Evolutionary conservation across 2,888 invertebrate genomes (phyloP), one percentile per base, ranked within the genome.

Genomic region (Silvanus unidentatus): DNA sequence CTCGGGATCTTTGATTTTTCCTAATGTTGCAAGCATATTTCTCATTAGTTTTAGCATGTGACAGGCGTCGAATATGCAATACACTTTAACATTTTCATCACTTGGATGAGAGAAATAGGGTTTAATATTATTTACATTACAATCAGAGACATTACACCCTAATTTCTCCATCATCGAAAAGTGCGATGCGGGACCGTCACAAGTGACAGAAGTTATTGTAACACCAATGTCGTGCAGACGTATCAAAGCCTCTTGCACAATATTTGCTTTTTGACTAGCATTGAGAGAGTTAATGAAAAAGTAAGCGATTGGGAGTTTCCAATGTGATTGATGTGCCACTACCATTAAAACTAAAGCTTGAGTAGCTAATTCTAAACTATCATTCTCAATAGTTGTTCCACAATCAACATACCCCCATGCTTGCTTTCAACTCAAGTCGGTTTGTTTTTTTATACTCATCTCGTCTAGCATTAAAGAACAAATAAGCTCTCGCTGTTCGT

Each of bases 301-400:
- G 43, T 57, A 57, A 8, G 48, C 50, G 28, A 60, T 45, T 39
- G 57, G 57, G 27, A 58, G 16, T 46, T 59, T 59, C 54, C 57
- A 54, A 22, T 49, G 36, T 6, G 34, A 28, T 38, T 50, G 45
- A 11, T 47, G 36, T 27, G 50, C 42, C 34, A 57, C 57, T 10
- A 59, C 51, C 53, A 55, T 52, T 14, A 58, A 16, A 13, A 55
- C 58, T 10, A 55, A 34, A 8, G 50, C 60, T 40, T 58, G 51
- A 12, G 40, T 47, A 12, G 60, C 58, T 29, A 39, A 47, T 34
- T 48, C 16, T 11, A 46, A 14, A 16, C 41, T 32, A 16, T 48
- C 44, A 40, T 39, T 45, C 14, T 50, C 47, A 8, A 34, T 37
- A 12, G 28, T 16, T 11, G 40, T 29, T 12, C 50, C 52, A 8